Conservation (phyloP, 2,113 vertebrate genomes). For the Tachycineta bicolor region DNA sequence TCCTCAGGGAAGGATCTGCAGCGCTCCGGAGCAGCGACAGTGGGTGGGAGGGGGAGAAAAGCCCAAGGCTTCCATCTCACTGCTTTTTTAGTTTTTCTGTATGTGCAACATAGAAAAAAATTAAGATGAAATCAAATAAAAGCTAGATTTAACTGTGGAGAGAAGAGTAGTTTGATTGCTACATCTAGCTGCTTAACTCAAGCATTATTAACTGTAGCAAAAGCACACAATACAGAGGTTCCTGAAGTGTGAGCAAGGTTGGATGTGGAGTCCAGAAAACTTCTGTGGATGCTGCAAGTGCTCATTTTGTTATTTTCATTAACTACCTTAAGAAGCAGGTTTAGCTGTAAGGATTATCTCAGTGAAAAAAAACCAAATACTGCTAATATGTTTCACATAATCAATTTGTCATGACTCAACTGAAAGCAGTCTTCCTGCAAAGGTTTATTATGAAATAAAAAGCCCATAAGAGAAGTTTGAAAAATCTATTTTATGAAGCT, state of each 20-base stretch:
- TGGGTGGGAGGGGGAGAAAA: neutral
- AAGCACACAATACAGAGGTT: neutral
- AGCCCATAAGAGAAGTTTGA: constrained; percentile 72
- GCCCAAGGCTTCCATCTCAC: neutral
- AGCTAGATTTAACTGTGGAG: neutral
- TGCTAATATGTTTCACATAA: neutral
- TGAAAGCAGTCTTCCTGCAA: constrained; percentile 60
- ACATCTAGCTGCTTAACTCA: neutral
- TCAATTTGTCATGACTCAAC: constrained; percentile 12
- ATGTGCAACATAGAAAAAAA: neutral
- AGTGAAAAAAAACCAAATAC: neutral
- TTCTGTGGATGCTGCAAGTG: neutral
- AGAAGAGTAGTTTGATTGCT: neutral
- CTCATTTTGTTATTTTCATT: neutral
- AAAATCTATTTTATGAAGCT: constrained; percentile 88
- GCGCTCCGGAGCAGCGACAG: neutral
- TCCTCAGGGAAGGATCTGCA: neutral
- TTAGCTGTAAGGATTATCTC: neutral
- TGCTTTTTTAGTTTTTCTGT: neutral
- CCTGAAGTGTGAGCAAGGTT: neutral
- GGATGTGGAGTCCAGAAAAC: neutral
- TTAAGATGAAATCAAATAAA: neutral
- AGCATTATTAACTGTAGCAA: neutral
- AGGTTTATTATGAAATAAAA: constrained; percentile 69
- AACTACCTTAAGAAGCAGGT: neutral